Conservation (phyloP, 1,140 invertebrate genomes). For the Pseudomyrmex cubaensis region DNA sequence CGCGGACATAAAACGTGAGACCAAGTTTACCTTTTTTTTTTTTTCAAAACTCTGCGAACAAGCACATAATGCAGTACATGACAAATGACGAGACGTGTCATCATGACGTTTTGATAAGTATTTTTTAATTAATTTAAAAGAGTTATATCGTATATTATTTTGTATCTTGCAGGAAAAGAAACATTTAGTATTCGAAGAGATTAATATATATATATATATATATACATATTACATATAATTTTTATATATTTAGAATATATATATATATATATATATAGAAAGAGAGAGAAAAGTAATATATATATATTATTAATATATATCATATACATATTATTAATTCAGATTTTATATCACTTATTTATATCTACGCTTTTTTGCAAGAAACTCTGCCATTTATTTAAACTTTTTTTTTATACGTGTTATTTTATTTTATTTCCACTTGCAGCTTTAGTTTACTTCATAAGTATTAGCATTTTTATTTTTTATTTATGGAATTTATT, state of each 20-base stretch:
- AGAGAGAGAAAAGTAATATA: too few relatives aligned
- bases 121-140: constrained; percentile 41
- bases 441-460: constrained; percentile 50
- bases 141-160: constrained; percentile 32
- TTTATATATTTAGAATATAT: constrained; percentile 67
- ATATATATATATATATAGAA: constrained; percentile 49
- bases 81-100: constrained; percentile 19
- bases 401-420: constrained; percentile 5
- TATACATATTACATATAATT: constrained; percentile 58
- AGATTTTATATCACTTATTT: constrained; percentile 55
- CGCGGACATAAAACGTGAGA: constrained; percentile 5
- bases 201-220: constrained; percentile 67
- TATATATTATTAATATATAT: too few relatives aligned
- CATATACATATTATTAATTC: constrained; percentile 17
- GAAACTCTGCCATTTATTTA: constrained; percentile 50
- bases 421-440: constrained; percentile 27
- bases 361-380: constrained; percentile 48
- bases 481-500: constrained; percentile 41
- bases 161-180: constrained; percentile 42
- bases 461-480: constrained; percentile 35
- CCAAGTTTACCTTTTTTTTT: not conserved
- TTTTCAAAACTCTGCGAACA: not conserved
- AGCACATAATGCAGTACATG: constrained; percentile 32
- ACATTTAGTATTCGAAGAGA: constrained; percentile 68
- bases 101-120: constrained; percentile 47